Evolutionary conservation across 2,888 invertebrate genomes (phyloP).

Genomic region (Nysson spinosus): DNA sequence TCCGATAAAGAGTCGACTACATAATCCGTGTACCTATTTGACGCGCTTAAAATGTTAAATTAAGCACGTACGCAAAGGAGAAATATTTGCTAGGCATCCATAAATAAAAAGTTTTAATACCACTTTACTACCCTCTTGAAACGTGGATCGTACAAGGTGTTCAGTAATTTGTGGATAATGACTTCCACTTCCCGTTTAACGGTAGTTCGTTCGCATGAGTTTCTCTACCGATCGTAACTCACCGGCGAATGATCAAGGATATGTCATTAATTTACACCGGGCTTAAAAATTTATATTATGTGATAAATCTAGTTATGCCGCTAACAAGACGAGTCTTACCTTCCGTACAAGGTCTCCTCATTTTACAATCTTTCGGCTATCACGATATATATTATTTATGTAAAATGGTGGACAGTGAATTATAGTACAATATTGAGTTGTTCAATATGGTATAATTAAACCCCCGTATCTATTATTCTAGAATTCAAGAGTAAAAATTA

Average conservation of each 20-base stretch:
- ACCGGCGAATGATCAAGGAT: slow-evolving; percentile 18
- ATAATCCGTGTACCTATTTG: neutral
- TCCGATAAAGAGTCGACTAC: neutral
- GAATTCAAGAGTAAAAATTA: too few species aligned
- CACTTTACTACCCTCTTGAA: slow-evolving; percentile 32
- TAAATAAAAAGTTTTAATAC: slow-evolving; percentile 52
- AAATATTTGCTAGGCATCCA: slow-evolving; percentile 19
- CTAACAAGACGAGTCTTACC: too few species aligned
- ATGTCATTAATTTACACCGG: slow-evolving; percentile 36
- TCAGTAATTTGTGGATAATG: slow-evolving; percentile 52
- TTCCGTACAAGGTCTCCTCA: too few species aligned
- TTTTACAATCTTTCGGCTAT: too few species aligned
- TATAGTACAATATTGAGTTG: too few species aligned
- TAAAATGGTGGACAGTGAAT: too few species aligned
- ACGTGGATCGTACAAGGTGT: slow-evolving; percentile 20
- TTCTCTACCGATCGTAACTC: slow-evolving; percentile 24
- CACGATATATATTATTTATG: too few species aligned
- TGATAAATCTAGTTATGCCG: too few species aligned
- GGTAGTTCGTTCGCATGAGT: slow-evolving; percentile 25
- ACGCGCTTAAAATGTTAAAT: slow-evolving; percentile 32
- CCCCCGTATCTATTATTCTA: too few species aligned
- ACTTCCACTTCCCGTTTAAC: slow-evolving; percentile 44
- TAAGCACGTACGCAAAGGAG: slow-evolving; percentile 11
- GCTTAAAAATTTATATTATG: too few species aligned
- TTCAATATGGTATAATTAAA: too few species aligned